These are phyloP conservation scores for Rhagoletis zephyria DNA, from an alignment of 1,140 invertebrate genomes.

Conservation along the genomic window DNA sequence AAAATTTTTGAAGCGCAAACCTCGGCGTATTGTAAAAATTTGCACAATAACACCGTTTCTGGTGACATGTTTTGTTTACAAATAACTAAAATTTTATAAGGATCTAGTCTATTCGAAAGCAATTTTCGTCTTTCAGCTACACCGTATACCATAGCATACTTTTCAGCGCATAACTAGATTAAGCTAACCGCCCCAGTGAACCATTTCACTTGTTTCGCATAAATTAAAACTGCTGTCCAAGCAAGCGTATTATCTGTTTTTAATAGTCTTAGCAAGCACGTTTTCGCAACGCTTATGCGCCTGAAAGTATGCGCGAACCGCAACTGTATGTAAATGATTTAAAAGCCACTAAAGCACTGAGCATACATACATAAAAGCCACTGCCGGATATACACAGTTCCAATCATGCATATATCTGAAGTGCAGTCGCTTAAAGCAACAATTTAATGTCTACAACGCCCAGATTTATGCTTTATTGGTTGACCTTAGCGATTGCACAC, in stretches of 20 bases:
- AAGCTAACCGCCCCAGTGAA: background rate
- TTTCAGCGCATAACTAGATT: background rate
- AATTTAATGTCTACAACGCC: constrained; percentile 9
- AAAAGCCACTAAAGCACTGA: constrained; percentile 31
- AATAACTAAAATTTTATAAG: too few species aligned
- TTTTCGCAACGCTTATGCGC: background rate
- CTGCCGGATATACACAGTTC: background rate
- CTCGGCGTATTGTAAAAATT: background rate
- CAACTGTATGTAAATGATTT: constrained; percentile 26
- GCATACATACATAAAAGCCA: background rate
- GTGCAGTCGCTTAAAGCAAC: background rate
- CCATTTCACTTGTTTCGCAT: background rate
- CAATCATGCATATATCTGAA: background rate
- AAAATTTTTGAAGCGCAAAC: background rate
- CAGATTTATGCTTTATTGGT: constrained; percentile 49
- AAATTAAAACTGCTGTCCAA: background rate
- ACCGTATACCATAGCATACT: background rate
- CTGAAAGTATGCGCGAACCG: background rate
- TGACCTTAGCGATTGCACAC: constrained; percentile 39
- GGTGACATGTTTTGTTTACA: too few species aligned
- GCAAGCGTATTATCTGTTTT: background rate
- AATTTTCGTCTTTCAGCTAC: too few species aligned
- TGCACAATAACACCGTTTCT: background rate
- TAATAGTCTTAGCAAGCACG: background rate
- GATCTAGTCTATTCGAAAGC: too few species aligned